Evolutionary conservation across 2,888 invertebrate genomes (phyloP).

Genomic region (Phengaris arion): DNA sequence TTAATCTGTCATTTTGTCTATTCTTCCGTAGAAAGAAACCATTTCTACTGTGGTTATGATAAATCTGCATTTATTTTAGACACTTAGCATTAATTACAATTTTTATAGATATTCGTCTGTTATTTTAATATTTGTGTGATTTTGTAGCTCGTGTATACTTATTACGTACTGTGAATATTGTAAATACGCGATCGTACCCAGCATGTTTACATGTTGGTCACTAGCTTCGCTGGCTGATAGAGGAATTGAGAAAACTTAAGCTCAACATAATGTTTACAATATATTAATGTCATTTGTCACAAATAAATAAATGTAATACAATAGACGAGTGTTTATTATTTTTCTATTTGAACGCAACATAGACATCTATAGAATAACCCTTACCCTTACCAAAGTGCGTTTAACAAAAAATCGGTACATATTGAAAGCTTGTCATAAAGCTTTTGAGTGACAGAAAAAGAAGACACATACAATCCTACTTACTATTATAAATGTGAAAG

Average conservation of each 20-base stretch:
- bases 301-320: conserved; percentile 71
- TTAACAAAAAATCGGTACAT: too few species aligned
- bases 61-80: background rate
- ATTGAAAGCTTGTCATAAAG: too few species aligned
- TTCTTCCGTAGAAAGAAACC: background rate
- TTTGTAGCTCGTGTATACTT: conserved; percentile 21
- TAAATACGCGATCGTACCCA: conserved; percentile 53
- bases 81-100: conserved; percentile 23
- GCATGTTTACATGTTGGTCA: conserved; percentile 46
- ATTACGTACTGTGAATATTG: conserved; percentile 44
- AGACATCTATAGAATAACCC: too few species aligned
- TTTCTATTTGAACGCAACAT: background rate
- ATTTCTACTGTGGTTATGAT: background rate
- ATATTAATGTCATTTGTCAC: conserved; percentile 68
- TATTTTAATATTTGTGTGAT: conserved; percentile 20
- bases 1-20: too few species aligned
- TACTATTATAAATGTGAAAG: too few species aligned
- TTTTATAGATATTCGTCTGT: conserved; percentile 27
- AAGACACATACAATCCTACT: too few species aligned
- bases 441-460: too few species aligned
- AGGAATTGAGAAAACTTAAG: conserved; percentile 76
- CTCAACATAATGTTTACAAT: conserved; percentile 67
- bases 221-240: conserved; percentile 67
- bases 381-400: too few species aligned
- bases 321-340: conserved; percentile 35